These are phyloP conservation scores for Xestoiulus laeticollis DNA, from an alignment of 2,888 invertebrate species.

Conservation along the genomic window DNA sequence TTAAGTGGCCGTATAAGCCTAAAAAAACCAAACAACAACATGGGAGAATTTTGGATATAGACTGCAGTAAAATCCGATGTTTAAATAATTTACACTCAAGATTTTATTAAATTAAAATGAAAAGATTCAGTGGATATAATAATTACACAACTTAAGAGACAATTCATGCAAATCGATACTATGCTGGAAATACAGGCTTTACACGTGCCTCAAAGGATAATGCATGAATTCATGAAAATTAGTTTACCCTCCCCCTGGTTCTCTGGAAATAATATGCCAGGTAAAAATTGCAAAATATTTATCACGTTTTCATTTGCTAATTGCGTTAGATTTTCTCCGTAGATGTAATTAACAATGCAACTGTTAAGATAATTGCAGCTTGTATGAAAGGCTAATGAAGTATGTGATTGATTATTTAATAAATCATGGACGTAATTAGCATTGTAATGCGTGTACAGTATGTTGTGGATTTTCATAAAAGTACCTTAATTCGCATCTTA, in stretches of 20 bases:
- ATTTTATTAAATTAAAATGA: too few species aligned
- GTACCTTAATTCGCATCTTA: neutral
- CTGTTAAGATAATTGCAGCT: neutral
- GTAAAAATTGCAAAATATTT: slow-evolving; percentile 50
- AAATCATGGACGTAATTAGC: neutral
- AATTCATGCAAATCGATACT: neutral
- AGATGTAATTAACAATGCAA: neutral
- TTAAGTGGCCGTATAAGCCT: too few species aligned
- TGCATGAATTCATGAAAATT: neutral
- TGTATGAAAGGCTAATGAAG: slow-evolving; percentile 27
- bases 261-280: neutral
- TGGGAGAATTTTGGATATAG: too few species aligned
- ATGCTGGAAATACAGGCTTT: neutral
- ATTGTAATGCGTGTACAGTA: neutral
- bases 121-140: too few species aligned
- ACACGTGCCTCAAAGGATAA: neutral
- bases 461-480: neutral
- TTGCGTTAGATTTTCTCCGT: slow-evolving; percentile 13
- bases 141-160: neutral
- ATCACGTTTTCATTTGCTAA: slow-evolving; percentile 41
- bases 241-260: neutral
- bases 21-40: too few species aligned
- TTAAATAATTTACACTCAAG: too few species aligned
- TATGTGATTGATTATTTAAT: slow-evolving; percentile 12
- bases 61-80: too few species aligned